These are phyloP conservation scores for Papilio xuthus DNA, from an alignment of 1,140 invertebrate genomes.

Conservation along the genomic window DNA sequence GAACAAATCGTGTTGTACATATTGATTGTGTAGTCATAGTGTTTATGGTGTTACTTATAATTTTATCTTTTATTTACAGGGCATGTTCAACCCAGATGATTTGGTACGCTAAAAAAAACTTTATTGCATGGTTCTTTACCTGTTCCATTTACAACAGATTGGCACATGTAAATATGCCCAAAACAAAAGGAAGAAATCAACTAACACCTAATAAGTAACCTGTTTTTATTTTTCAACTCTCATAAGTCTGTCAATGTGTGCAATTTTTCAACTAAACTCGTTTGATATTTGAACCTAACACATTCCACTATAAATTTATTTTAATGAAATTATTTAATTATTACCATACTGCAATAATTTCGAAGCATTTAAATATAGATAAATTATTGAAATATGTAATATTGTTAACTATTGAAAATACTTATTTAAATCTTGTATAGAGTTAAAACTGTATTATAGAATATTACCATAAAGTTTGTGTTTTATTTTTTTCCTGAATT, in stretches of 20 bases:
- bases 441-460: slow-evolving; percentile 75
- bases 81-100: slow-evolving; percentile 94
- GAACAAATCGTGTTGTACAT: background rate
- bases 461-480: slow-evolving; percentile 60
- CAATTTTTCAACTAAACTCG: slow-evolving; percentile 57
- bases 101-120: slow-evolving; percentile 79
- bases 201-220: slow-evolving; percentile 54
- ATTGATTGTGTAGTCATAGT: background rate
- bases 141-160: slow-evolving; percentile 50
- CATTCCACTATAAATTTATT: slow-evolving; percentile 58
- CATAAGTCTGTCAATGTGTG: slow-evolving; percentile 60
- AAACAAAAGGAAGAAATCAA: slow-evolving; percentile 48
- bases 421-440: slow-evolving; percentile 65
- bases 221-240: slow-evolving; percentile 47
- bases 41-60: slow-evolving; percentile 40
- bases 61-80: slow-evolving; percentile 84
- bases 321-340: slow-evolving; percentile 27
- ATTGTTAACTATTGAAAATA: slow-evolving; percentile 49
- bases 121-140: slow-evolving; percentile 71
- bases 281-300: slow-evolving; percentile 51
- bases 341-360: slow-evolving; percentile 14
- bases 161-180: slow-evolving; percentile 70
- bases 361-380: slow-evolving; percentile 46
- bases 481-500: slow-evolving; percentile 63
- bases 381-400: slow-evolving; percentile 48